phyloP scores from a whole-genome alignment of 2,113 vertebrate genomes.

The Channa argus region DNA sequence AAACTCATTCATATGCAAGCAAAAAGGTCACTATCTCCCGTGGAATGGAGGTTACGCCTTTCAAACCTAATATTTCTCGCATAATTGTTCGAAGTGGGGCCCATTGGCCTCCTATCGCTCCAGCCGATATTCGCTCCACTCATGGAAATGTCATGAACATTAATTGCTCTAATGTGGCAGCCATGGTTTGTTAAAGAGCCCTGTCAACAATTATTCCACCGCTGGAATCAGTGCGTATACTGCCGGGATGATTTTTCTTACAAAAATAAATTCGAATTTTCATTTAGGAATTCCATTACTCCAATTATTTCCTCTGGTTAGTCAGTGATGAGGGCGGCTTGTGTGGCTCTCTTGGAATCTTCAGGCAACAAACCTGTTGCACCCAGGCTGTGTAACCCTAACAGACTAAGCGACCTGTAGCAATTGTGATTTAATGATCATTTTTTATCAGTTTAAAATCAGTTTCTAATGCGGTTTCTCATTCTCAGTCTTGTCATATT shows the following conservation, averaged over 20 bases:
- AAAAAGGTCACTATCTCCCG: slow-evolving; percentile 51
- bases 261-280: slow-evolving; percentile 40
- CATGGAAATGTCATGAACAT: slow-evolving; percentile 48
- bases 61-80: slow-evolving; percentile 47
- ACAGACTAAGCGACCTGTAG: not conserved
- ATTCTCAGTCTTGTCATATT: slow-evolving; percentile 5
- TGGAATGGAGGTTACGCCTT: slow-evolving; percentile 49
- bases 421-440: not conserved
- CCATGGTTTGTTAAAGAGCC: slow-evolving; percentile 35
- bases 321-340: slow-evolving; percentile 13
- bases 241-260: not conserved
- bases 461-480: not conserved
- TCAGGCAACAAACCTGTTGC: slow-evolving; percentile 84
- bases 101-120: slow-evolving; percentile 11
- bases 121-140: slow-evolving; percentile 27
- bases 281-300: slow-evolving; percentile 20
- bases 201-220: slow-evolving; percentile 33
- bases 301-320: slow-evolving; percentile 14
- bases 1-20: slow-evolving; percentile 53
- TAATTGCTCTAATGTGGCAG: slow-evolving; percentile 36
- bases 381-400: slow-evolving; percentile 11
- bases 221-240: slow-evolving; percentile 11
- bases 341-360: slow-evolving; percentile 48
- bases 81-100: slow-evolving; percentile 15
- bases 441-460: too few relatives aligned